These are phyloP conservation scores for Quadriops clusia DNA, from an alignment of 2,888 invertebrate species.

Conservation along the genomic window DNA sequence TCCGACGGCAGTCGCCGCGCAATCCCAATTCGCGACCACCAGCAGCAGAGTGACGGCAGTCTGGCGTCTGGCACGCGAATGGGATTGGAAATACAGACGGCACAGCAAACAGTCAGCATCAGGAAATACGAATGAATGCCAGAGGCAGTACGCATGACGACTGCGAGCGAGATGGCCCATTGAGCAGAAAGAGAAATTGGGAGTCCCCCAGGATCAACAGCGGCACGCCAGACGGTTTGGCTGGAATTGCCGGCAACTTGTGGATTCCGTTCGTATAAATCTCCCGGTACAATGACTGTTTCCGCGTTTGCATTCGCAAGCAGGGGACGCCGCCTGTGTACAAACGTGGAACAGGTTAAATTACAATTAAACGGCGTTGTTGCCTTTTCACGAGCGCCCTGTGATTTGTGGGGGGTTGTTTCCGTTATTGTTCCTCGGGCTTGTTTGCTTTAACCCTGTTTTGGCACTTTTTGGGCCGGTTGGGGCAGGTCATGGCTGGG, in stretches of 20 bases:
- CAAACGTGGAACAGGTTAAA: too few relatives aligned
- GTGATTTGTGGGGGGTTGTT: too few relatives aligned
- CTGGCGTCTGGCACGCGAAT: conserved; percentile 6
- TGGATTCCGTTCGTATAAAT: conserved; percentile 39
- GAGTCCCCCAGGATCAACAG: conserved; percentile 26
- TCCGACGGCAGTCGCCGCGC: too few relatives aligned
- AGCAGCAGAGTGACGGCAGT: background rate
- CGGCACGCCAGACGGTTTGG: conserved; percentile 29
- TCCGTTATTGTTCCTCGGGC: too few relatives aligned
- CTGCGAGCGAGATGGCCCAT: conserved; percentile 31
- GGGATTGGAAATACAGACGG: conserved; percentile 10
- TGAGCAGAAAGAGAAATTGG: conserved; percentile 32
- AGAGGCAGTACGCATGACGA: conserved; percentile 28
- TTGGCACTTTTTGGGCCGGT: too few relatives aligned
- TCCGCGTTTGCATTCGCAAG: conserved; percentile 20
- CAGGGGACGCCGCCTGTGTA: conserved; percentile 3
- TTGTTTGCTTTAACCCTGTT: too few relatives aligned
- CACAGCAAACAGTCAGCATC: conserved; percentile 22
- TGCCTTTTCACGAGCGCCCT: too few relatives aligned
- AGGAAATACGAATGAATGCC: conserved; percentile 24
- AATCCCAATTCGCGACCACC: conserved; percentile 5
- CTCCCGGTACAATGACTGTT: conserved; percentile 24
- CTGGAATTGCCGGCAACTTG: conserved; percentile 32
- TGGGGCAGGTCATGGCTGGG: too few relatives aligned
- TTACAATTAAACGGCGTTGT: too few relatives aligned